Evolutionary conservation across 2,888 invertebrate species (phyloP).

Genomic region (Saturnia japonica): DNA sequence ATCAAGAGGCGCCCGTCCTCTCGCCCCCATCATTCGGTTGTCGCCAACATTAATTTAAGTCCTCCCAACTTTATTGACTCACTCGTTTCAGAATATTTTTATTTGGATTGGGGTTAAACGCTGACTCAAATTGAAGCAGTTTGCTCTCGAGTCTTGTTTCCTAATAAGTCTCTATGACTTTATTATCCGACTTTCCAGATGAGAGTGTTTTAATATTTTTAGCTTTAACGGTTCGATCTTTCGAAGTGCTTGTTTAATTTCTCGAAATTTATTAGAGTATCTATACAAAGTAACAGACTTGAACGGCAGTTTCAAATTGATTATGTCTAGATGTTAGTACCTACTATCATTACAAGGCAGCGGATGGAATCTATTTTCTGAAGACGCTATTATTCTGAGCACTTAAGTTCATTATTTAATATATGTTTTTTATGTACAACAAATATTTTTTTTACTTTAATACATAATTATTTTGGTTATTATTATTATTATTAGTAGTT

Average conservation of each 20-base stretch:
- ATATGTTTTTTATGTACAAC: too few species aligned
- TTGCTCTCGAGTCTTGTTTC: constrained; percentile 21
- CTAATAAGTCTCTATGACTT: constrained; percentile 16
- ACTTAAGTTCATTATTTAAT: too few species aligned
- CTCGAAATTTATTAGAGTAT: too few species aligned
- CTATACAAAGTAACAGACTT: too few species aligned
- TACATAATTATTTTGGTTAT: too few species aligned
- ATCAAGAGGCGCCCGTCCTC: constrained; percentile 43
- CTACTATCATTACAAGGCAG: too few species aligned
- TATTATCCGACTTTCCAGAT: constrained; percentile 17
- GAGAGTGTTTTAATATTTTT: constrained; percentile 9
- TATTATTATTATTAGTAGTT: too few species aligned
- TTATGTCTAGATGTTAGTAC: too few species aligned
- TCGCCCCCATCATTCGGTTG: constrained; percentile 40
- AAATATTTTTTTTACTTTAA: too few species aligned
- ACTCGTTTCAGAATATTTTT: constrained; percentile 47
- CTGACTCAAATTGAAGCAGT: constrained; percentile 45
- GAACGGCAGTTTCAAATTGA: too few species aligned
- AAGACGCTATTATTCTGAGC: too few species aligned
- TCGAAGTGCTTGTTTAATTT: not conserved
- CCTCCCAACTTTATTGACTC: constrained; percentile 48
- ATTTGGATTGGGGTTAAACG: constrained; percentile 42
- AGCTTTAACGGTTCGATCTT: constrained; percentile 8
- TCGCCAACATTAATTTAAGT: constrained; percentile 51
- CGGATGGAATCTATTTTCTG: too few species aligned